Base-by-base conservation (phyloP, 2,888 invertebrate genomes). In the Dynastes tityus region DNA sequence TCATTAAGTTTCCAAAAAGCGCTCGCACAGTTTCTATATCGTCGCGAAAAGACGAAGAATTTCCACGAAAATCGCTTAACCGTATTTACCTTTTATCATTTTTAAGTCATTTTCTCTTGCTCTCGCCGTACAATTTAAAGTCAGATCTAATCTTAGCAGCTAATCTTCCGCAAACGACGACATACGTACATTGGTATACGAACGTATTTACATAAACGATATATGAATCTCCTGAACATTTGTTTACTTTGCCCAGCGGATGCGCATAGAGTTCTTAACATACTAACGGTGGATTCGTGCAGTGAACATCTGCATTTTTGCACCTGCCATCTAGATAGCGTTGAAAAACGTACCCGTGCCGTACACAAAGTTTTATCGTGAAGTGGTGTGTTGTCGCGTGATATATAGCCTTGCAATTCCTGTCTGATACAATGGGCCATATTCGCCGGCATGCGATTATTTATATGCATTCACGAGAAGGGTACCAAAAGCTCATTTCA, bases 301-400 rank as follows among this genome's bases (percentile, higher is more conserved):
- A 67, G 67, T 65, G 75, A 76, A 53, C 76, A 77, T 77, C 77
- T 77, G 77, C 68, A 77, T 77, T 77, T 77, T 77, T 77, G 77
- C 77, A 77, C 77, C 77, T 77, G 77, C 58, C 53, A 67, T 67
- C 67, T 67, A 45, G 67, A 67, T 67, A 67, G 67, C 67, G 67
- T 67, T 67, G 67, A 67, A 67, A 67, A 67, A 67, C 45, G 67
- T 67, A 67, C 45, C 45, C 49, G 45, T 49, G 67, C 67, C 45
- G 45, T 27, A 45, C 45, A 49, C 29, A n/a, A 45, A 32, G 45
- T 67, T 67, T 67, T 67, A 67, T 49, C 67, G 45, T 49, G 49
- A 67, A 67, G 22, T 45, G n/a, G 22, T 37, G n/a, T 32, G 22
- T 64, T 64, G 22, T 13, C 8, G 29, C 13, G 16, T 64, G 64